Evolutionary conservation across 2,797 vertebrate species (phyloP).

Genomic region (Danio aesculapii): DNA sequence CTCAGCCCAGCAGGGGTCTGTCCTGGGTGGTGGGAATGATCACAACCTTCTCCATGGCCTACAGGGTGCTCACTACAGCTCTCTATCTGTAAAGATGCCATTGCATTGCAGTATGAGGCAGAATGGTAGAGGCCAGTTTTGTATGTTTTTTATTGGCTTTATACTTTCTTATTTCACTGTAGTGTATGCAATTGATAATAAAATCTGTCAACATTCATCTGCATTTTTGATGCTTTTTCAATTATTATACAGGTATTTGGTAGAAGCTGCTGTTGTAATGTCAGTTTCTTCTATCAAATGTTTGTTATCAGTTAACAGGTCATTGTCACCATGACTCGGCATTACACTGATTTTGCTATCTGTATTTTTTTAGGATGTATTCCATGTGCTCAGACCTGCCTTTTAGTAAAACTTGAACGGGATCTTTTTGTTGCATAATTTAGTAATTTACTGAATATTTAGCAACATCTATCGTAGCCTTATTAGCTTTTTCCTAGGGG

Average conservation of each 20-base stretch:
- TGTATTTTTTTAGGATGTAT: neutral
- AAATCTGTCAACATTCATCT: neutral
- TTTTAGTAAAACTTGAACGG: neutral
- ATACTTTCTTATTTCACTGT: neutral
- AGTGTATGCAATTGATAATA: conserved; percentile 1
- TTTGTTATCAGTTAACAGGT: conserved; percentile 14
- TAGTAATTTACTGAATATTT: neutral
- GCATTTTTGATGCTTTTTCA: neutral
- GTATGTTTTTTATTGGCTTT: neutral
- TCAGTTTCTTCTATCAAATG: neutral
- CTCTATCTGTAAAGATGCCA: conserved; percentile 69
- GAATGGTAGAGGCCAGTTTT: neutral
- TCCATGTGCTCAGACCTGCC: neutral
- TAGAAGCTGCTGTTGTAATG: neutral
- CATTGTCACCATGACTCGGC: conserved; percentile 35
- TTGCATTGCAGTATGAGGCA: neutral
- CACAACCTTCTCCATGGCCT: conserved; percentile 86
- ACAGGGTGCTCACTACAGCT: conserved; percentile 72
- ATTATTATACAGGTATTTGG: neutral
- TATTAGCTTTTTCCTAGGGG: neutral
- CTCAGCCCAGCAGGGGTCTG: conserved; percentile 85
- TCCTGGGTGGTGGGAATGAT: conserved; percentile 73
- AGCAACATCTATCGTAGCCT: neutral
- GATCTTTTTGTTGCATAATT: too few relatives aligned
- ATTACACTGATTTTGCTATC: neutral